Evolutionary conservation across 1,140 invertebrate species (phyloP).

Genomic region (Lepidurus packardi): DNA sequence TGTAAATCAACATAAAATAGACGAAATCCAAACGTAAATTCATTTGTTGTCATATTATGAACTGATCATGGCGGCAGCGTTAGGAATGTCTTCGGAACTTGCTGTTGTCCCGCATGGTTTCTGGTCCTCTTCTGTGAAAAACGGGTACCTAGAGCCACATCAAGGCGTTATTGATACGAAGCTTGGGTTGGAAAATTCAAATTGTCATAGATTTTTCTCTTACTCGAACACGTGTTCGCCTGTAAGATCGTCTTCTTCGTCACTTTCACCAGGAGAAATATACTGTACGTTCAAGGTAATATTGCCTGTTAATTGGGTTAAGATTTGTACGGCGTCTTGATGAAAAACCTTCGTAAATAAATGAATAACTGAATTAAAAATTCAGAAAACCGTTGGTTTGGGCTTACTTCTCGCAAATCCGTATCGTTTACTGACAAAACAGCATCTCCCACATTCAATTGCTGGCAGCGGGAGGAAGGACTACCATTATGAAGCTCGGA

Average conservation of each 20-base stretch:
- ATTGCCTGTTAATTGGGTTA: background rate
- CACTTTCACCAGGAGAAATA: background rate
- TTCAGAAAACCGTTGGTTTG: background rate
- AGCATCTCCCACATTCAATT: constrained; percentile 74
- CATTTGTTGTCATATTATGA: background rate
- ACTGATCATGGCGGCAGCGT: background rate
- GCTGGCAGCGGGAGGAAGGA: constrained; percentile 61
- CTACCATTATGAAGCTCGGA: constrained; percentile 73
- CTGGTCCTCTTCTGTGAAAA: background rate
- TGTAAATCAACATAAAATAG: background rate
- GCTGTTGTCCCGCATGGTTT: background rate
- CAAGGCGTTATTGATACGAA: background rate
- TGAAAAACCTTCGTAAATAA: background rate
- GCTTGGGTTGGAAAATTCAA: background rate
- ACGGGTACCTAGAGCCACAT: background rate
- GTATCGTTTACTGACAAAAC: constrained; percentile 72
- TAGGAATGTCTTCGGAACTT: background rate
- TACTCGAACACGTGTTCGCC: background rate
- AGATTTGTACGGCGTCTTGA: background rate
- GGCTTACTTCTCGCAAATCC: constrained; percentile 56
- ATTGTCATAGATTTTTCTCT: background rate
- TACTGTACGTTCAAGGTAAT: background rate
- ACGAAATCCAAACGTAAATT: background rate
- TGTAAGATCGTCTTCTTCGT: background rate
- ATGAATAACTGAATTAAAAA: background rate